Evolutionary conservation across 2,113 vertebrate genomes (phyloP).

Genomic region (Melozone crissalis): DNA sequence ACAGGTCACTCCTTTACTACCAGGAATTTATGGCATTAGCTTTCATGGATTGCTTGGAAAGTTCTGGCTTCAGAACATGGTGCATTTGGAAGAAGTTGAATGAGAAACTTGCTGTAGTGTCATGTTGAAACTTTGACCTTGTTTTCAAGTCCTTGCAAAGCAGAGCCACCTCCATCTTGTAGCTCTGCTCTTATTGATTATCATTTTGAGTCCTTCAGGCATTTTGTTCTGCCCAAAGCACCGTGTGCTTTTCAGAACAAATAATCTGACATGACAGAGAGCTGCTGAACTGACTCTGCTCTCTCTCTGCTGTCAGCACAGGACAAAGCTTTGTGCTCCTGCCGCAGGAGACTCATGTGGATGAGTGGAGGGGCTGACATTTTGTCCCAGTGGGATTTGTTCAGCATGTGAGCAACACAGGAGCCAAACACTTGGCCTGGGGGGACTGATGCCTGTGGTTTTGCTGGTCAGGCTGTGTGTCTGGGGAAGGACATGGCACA

Average conservation of each 20-base stretch:
- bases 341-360: background rate
- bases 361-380: background rate
- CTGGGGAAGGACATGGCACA: background rate
- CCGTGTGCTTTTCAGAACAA: background rate
- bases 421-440: background rate
- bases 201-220: background rate
- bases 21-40: background rate
- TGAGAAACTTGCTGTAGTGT: background rate
- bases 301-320: background rate
- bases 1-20: background rate
- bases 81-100: background rate
- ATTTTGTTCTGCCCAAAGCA: background rate
- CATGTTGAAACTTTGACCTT: background rate
- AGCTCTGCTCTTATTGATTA: slow-evolving; percentile 15
- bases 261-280: slow-evolving; percentile 31
- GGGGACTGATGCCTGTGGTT: background rate
- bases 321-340: background rate
- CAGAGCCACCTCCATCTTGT: background rate
- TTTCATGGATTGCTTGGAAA: background rate
- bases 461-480: background rate
- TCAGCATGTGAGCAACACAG: too few relatives aligned
- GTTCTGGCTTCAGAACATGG: background rate
- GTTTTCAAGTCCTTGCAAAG: background rate
- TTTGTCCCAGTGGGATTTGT: too few relatives aligned
- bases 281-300: background rate